Percentiles rank a stretch among this genome's conserved stretches.
These are phyloP conservation scores for Leucophenga montana DNA, from an alignment of 2,888 invertebrate species.

Conservation along the genomic window DNA sequence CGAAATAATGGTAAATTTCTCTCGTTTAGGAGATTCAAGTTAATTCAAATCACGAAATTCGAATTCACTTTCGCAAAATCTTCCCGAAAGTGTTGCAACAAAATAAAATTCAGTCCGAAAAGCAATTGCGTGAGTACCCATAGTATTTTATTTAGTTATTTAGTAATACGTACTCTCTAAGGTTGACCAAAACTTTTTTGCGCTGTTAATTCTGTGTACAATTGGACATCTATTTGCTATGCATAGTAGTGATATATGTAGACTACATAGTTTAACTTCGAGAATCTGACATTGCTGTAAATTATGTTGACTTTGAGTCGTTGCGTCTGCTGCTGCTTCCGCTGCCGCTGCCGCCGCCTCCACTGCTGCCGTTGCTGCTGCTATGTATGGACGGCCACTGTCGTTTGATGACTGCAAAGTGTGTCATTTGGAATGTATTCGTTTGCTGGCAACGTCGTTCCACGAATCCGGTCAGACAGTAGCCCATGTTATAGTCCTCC, in stretches of 20 bases:
- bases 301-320: slow-evolving; percentile 51
- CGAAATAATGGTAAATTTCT: no score
- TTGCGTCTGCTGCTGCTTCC: slow-evolving; percentile 21
- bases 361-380: slow-evolving; percentile 34
- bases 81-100: no score
- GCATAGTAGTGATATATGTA: not conserved
- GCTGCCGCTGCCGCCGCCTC: not conserved
- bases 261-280: no score
- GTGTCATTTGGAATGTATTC: slow-evolving; percentile 87
- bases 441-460: slow-evolving; percentile 85
- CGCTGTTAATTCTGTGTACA: no score
- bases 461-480: slow-evolving; percentile 89
- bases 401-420: slow-evolving; percentile 89
- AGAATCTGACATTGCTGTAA: slow-evolving; percentile 5
- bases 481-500: slow-evolving; percentile 91
- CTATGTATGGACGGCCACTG: slow-evolving; percentile 73
- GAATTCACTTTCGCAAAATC: no score
- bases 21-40: no score
- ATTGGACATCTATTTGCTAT: slow-evolving; percentile 21
- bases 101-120: no score
- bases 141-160: not conserved
- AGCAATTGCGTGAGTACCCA: no score
- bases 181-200: not conserved
- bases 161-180: not conserved
- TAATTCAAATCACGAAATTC: no score